Percentiles rank a stretch among this genome's conserved stretches.
These are phyloP conservation scores for Danio tinwini DNA, from an alignment of 2,797 vertebrate genomes.

Conservation along the genomic window DNA sequence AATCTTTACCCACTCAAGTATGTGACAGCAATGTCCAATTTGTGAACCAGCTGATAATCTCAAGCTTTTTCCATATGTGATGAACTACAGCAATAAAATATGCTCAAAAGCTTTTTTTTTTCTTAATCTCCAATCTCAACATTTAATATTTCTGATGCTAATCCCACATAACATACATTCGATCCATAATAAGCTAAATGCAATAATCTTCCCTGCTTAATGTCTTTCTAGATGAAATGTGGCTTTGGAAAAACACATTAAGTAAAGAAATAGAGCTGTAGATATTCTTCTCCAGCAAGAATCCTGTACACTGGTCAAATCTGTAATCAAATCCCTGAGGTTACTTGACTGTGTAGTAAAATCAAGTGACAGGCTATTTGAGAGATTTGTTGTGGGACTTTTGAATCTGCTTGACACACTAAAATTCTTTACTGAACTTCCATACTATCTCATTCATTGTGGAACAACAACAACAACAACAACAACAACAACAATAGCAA, in stretches of 20 bases:
- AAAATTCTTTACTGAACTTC: no score
- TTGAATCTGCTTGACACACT: conserved; percentile 48
- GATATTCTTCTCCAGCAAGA: conserved; percentile 41
- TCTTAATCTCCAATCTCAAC: background rate
- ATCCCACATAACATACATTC: background rate
- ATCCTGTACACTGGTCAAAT: conserved; percentile 53
- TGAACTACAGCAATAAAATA: background rate
- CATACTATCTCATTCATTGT: background rate
- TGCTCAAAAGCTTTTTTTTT: background rate
- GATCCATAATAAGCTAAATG: background rate
- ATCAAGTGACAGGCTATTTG: conserved; percentile 71
- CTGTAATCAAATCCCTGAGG: conserved; percentile 59
- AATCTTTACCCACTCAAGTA: no score
- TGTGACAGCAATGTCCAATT: no score
- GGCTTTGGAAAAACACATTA: conserved; percentile 44
- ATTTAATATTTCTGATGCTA: conserved; percentile 5
- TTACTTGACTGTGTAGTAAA: conserved; percentile 61
- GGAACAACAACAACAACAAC: background rate
- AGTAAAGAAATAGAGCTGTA: conserved; percentile 50
- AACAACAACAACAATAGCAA: background rate
- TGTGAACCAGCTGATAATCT: background rate
- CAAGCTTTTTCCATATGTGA: background rate
- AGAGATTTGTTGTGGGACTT: conserved; percentile 73
- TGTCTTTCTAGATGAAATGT: conserved; percentile 1
- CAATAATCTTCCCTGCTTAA: conserved; percentile 2